These are phyloP conservation scores for Aphodius sticticus DNA, from an alignment of 2,888 invertebrate genomes.

Conservation along the genomic window DNA sequence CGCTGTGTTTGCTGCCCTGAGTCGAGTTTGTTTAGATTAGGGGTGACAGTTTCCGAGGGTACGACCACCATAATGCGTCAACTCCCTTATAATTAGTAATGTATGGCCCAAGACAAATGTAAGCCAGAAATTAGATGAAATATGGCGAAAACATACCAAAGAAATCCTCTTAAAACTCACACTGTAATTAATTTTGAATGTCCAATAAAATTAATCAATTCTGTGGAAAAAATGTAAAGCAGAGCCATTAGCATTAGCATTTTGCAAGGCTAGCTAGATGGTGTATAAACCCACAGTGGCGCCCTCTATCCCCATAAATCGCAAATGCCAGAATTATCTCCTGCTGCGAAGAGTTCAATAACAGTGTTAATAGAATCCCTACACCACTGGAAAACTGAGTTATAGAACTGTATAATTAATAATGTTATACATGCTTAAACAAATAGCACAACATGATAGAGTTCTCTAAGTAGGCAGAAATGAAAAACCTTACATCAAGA, in stretches of 20 bases:
- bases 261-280: not conserved
- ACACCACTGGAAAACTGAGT: no score
- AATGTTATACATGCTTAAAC: no score
- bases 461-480: no score
- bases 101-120: constrained; percentile 37
- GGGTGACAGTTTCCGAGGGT: constrained; percentile 50
- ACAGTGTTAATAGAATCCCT: not conserved
- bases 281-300: not conserved
- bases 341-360: not conserved
- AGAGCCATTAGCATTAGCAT: constrained; percentile 4
- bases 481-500: no score
- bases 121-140: not conserved
- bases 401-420: no score
- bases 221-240: not conserved
- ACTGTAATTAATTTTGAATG: not conserved
- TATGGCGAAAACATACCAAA: not conserved
- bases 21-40: constrained; percentile 56
- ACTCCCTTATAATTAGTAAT: constrained; percentile 48
- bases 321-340: not conserved
- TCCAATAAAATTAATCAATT: not conserved
- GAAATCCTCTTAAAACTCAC: not conserved
- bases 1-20: constrained; percentile 27
- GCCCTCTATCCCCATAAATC: not conserved
- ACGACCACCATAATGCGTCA: constrained; percentile 31
- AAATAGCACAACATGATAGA: no score